Base-by-base conservation (phyloP, 2,888 invertebrate species). In the Rutpela maculata region DNA sequence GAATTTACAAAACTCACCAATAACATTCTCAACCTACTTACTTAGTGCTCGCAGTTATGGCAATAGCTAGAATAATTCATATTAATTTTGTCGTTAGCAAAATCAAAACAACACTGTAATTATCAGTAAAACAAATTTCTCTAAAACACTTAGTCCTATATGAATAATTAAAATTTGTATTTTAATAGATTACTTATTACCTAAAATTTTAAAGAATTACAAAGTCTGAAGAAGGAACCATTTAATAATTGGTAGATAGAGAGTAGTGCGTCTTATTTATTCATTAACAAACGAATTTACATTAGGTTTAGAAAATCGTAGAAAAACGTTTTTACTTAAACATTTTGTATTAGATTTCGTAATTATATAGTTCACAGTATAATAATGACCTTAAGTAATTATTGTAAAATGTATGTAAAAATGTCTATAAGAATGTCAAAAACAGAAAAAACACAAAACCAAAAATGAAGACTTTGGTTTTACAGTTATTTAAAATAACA, bases 181-280 rank as follows among this genome's bases (percentile, higher is more conserved):
- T 17, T 62, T 62, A 19, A 26, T 11, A 35, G 31, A 9, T 9
- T 26, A 31, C 6, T 31, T 26, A 26, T 31, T 26, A 26, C 22
- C 22, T 26, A 7, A 6, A 22, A 62, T 62, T 62, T 59, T 62
- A 26, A 31, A 62, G 11, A 67, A 67, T 67, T 67, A 67, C 26
- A 22, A 68, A 68, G 56, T 68, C 56, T 68, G 56, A 68, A n/a
- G 67, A 26, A 18, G 55, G 67, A 68, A 68, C 31, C 55, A 68
- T 56, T 7, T 3, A 22, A n/a, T 26, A 22, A 68, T 35, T 56
- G 56, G 18, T 15, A 26, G 56, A 55, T n/a, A 68, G 56, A 17
- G 11, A 15, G 55, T 55, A 55, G 55, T 22, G n/a, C 50, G 50
- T 50, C 15, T 50, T 66, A 38, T 66, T 50, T 26, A 68, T 17